These are phyloP conservation scores for Carcinoscorpius rotundicauda DNA, from an alignment of 1,140 invertebrate species.

Conservation along the genomic window DNA sequence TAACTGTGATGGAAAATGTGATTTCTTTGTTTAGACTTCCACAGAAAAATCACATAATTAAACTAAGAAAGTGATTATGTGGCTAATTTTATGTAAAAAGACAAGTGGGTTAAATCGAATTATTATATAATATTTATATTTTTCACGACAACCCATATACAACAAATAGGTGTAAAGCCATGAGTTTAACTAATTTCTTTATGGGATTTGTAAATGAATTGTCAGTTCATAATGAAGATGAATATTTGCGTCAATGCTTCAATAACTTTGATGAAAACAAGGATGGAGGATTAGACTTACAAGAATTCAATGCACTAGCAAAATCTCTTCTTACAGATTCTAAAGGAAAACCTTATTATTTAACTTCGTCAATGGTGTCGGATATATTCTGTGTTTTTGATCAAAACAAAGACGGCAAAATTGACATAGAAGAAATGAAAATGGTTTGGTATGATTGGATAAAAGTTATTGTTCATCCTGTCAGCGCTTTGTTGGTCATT, in stretches of 20 bases:
- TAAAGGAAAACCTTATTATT: slow-evolving; percentile 65
- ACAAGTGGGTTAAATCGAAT: no score
- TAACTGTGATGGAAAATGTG: no score
- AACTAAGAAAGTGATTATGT: no score
- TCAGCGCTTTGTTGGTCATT: slow-evolving; percentile 78
- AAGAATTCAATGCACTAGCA: slow-evolving; percentile 67
- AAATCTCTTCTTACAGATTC: slow-evolving; percentile 74
- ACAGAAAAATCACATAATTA: no score
- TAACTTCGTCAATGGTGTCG: slow-evolving; percentile 53
- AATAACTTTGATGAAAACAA: slow-evolving; percentile 32
- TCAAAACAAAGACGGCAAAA: slow-evolving; percentile 58
- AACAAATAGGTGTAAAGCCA: no score
- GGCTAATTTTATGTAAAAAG: no score
- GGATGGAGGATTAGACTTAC: slow-evolving; percentile 60
- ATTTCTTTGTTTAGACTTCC: no score
- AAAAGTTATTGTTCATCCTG: slow-evolving; percentile 64
- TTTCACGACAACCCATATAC: no score
- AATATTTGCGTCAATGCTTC: not conserved
- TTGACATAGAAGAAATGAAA: slow-evolving; percentile 68
- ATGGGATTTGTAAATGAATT: no score
- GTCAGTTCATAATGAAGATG: no score
- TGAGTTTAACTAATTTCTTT: no score
- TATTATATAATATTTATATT: no score
- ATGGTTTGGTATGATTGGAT: slow-evolving; percentile 39
- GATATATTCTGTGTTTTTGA: slow-evolving; percentile 70